A percentile compares a stretch with the other conserved stretches of the same genome.
phyloP scores from a whole-genome alignment of 2,888 invertebrate species.

The Orchesellides sinensis region DNA sequence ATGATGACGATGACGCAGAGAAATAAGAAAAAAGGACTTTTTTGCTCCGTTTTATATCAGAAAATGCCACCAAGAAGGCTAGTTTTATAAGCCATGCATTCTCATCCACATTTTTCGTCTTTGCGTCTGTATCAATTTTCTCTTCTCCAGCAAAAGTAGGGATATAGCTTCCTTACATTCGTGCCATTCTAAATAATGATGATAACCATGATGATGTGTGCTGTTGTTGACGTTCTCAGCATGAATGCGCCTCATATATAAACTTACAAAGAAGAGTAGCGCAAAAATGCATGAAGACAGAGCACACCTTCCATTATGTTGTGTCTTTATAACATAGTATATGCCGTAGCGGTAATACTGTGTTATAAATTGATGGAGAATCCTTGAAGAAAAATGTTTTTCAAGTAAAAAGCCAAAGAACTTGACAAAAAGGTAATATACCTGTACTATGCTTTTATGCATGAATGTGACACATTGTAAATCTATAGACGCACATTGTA shows the following conservation, averaged over 20 bases:
- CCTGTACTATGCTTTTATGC: neutral
- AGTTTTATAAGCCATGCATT: neutral
- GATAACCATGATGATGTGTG: conserved; percentile 1
- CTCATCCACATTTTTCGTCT: neutral
- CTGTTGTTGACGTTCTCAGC: conserved; percentile 20
- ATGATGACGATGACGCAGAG: conserved; percentile 63
- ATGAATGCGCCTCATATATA: neutral
- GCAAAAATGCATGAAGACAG: conserved; percentile 11
- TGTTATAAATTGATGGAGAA: conserved; percentile 8
- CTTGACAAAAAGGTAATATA: conserved; percentile 26
- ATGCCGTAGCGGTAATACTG: neutral
- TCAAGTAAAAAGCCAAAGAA: conserved; percentile 53
- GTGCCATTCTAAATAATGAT: neutral
- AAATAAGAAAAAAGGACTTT: conserved; percentile 54
- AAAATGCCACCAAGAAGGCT: conserved; percentile 47
- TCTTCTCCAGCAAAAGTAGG: conserved; percentile 3
- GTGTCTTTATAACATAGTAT: neutral
- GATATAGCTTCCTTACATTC: neutral
- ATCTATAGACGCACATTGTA: neutral
- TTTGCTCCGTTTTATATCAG: conserved; percentile 52
- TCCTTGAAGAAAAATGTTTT: conserved; percentile 50
- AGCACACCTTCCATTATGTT: conserved; percentile 21
- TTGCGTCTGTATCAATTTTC: conserved; percentile 10
- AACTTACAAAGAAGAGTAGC: neutral
- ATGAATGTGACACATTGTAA: neutral